phyloP scores from a whole-genome alignment of 1,140 invertebrate genomes.

The Lepidurus couesii region DNA sequence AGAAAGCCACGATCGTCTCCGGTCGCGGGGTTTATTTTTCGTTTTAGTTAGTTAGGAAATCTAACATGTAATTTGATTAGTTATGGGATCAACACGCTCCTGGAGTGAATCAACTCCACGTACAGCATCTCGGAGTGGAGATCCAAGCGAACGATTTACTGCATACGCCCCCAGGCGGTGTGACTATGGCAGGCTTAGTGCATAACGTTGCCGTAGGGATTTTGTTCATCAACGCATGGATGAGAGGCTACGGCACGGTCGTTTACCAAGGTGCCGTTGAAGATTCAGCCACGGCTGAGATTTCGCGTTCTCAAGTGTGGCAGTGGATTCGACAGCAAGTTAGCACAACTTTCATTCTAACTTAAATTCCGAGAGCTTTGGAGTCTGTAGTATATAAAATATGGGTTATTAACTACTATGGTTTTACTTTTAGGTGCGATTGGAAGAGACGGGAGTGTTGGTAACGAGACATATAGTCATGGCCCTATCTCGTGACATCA shows the following conservation, averaged over 20 bases:
- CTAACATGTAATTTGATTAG: slow-evolving; percentile 38
- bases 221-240: slow-evolving; percentile 62
- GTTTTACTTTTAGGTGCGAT: slow-evolving; percentile 37
- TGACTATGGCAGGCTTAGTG: slow-evolving; percentile 55
- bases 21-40: background rate
- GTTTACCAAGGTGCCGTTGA: slow-evolving; percentile 59
- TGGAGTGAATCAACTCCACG: slow-evolving; percentile 46
- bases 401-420: slow-evolving; percentile 32
- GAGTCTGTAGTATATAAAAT: slow-evolving; percentile 22
- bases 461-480: slow-evolving; percentile 46
- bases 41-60: background rate
- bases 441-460: slow-evolving; percentile 46
- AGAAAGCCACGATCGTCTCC: background rate
- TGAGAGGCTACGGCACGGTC: slow-evolving; percentile 59
- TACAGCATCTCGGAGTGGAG: slow-evolving; percentile 43
- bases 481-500: slow-evolving; percentile 44
- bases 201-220: slow-evolving; percentile 60
- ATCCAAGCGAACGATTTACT: slow-evolving; percentile 49
- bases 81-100: slow-evolving; percentile 47
- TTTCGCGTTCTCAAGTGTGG: slow-evolving; percentile 64
- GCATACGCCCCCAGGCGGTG: slow-evolving; percentile 55
- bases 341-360: slow-evolving; percentile 37
- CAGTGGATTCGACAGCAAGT: slow-evolving; percentile 64
- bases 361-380: slow-evolving; percentile 15
- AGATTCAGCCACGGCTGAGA: slow-evolving; percentile 68